Percentiles rank a stretch among this genome's conserved stretches.
These are phyloP conservation scores for Pogonomyrmex barbatus DNA, from an alignment of 1,140 invertebrate species.

Conservation along the genomic window DNA sequence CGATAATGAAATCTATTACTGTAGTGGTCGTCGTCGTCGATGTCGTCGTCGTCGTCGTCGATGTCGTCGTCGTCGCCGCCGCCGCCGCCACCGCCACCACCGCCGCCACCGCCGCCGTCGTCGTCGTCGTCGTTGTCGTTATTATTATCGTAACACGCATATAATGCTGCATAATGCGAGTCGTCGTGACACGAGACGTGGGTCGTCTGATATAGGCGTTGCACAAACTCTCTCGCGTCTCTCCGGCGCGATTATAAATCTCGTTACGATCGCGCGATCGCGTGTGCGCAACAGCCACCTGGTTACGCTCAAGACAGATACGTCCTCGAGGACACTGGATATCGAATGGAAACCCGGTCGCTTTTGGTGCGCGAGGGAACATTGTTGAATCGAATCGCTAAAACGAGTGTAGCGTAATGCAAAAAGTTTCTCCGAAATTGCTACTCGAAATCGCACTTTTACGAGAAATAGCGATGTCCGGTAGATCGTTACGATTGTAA, in stretches of 20 bases:
- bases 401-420: neutral
- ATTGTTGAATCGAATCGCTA: neutral
- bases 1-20: slow-evolving; percentile 82
- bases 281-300: slow-evolving; percentile 20
- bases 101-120: slow-evolving; percentile 43
- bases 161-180: slow-evolving; percentile 74
- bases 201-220: slow-evolving; percentile 68
- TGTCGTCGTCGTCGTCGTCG: slow-evolving; percentile 20
- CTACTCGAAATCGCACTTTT: slow-evolving; percentile 21
- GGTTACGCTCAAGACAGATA: slow-evolving; percentile 20
- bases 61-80: slow-evolving; percentile 10
- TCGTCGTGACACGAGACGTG: slow-evolving; percentile 70
- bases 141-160: slow-evolving; percentile 80
- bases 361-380: neutral
- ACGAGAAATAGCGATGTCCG: slow-evolving; percentile 8
- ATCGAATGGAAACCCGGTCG: neutral
- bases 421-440: neutral
- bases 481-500: neutral
- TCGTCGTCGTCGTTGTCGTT: slow-evolving; percentile 74
- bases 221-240: slow-evolving; percentile 68
- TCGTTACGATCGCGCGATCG: slow-evolving; percentile 68
- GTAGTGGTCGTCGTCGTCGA: slow-evolving; percentile 54
- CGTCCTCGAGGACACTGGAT: slow-evolving; percentile 5
- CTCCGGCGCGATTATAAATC: slow-evolving; percentile 72
- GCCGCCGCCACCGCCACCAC: neutral